Conservation (phyloP, 2,797 vertebrate species). For the Micropoecilia bifurca region DNA sequence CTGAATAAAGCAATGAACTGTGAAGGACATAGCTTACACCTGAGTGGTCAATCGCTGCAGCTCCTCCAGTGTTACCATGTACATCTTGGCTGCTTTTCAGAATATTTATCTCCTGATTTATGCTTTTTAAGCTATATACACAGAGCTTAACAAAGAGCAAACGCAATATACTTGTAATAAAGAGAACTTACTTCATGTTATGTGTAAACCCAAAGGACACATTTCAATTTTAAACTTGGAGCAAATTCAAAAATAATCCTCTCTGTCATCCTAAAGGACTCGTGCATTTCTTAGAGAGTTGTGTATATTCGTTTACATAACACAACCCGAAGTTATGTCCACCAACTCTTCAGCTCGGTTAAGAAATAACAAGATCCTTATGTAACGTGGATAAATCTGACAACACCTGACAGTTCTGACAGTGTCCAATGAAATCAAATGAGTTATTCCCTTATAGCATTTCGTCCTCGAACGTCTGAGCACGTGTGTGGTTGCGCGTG, state of each 20-base stretch:
- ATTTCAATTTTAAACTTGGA: not conserved
- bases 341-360: conserved; percentile 14
- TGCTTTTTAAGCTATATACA: not conserved
- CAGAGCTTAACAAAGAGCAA: not conserved
- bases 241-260: not conserved
- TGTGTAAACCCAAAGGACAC: not conserved
- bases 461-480: conserved; percentile 55
- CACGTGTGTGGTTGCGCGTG: conserved; percentile 31
- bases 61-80: not conserved
- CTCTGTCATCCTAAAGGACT: not conserved
- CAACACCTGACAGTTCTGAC: conserved; percentile 58
- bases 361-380: conserved; percentile 46
- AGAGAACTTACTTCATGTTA: not conserved
- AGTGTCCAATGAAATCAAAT: conserved; percentile 60
- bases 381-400: conserved; percentile 55
- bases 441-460: conserved; percentile 54
- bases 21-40: not conserved
- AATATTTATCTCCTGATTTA: conserved; percentile 1
- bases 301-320: conserved; percentile 46
- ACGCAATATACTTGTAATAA: not conserved
- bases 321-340: not conserved
- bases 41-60: not conserved
- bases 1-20: not conserved
- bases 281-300: not conserved
- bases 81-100: not conserved